phyloP scores from a whole-genome alignment of 2,797 vertebrate species.

The Rhinophrynus dorsalis region DNA sequence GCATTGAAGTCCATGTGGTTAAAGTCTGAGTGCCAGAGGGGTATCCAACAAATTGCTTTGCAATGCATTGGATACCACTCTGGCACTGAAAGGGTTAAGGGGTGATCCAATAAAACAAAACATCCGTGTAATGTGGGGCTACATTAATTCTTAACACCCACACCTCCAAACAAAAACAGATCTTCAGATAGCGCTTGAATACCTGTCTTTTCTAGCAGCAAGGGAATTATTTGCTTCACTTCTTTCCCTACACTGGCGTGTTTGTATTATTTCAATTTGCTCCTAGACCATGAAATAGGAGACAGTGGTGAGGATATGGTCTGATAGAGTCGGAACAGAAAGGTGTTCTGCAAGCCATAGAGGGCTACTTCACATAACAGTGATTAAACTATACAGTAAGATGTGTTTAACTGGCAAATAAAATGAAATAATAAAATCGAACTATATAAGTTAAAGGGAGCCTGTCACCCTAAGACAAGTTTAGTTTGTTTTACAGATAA shows the following conservation, averaged over 20 bases:
- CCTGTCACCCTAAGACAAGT: too few species aligned
- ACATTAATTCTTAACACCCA: slow-evolving; percentile 40
- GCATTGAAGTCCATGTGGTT: too few species aligned
- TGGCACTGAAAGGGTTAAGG: too few species aligned
- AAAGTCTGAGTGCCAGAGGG: too few species aligned
- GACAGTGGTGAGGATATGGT: slow-evolving; percentile 40
- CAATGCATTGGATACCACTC: too few species aligned
- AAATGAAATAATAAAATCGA: too few species aligned
- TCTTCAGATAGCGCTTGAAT: slow-evolving; percentile 35
- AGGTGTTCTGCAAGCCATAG: slow-evolving; percentile 22
- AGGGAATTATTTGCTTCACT: slow-evolving; percentile 25
- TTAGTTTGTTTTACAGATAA: too few species aligned
- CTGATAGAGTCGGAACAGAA: slow-evolving; percentile 24
- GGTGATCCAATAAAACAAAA: too few species aligned
- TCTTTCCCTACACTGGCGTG: slow-evolving; percentile 21
- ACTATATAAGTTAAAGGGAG: too few species aligned
- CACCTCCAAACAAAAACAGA: slow-evolving; percentile 10
- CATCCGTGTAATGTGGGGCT: slow-evolving; percentile 33
- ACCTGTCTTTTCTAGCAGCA: slow-evolving; percentile 19
- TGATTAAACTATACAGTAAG: slow-evolving; percentile 16
- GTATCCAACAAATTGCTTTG: too few species aligned
- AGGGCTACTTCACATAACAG: slow-evolving; percentile 30
- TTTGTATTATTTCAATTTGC: slow-evolving; percentile 30
- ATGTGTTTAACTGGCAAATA: too few species aligned
- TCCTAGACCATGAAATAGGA: slow-evolving; percentile 31